Conservation (phyloP, 2,797 vertebrate species). For the Smutsia gigantea region DNA sequence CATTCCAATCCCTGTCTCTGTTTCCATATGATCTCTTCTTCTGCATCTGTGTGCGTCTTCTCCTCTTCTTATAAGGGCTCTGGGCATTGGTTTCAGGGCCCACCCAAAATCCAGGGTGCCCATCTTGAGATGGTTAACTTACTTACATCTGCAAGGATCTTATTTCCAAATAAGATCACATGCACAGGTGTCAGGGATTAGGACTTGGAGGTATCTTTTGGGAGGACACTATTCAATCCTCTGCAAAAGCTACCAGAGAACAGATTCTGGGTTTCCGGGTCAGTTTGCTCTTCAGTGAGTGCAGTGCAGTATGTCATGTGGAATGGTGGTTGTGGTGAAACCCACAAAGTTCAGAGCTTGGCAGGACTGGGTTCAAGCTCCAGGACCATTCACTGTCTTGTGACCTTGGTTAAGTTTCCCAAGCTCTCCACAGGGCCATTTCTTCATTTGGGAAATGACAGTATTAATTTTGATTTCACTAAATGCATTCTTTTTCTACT, state of each 20-base stretch:
- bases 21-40: not conserved
- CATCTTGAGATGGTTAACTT: not conserved
- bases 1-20: accelerated
- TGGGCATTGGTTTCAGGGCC: not conserved
- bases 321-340: not conserved
- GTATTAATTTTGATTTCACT: not conserved
- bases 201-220: not conserved
- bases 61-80: not conserved
- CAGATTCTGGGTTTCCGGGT: not conserved
- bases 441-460: not conserved
- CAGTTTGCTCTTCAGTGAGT: too few species aligned
- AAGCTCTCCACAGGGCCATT: not conserved
- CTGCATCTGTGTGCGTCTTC: not conserved
- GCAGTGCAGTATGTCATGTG: accelerated
- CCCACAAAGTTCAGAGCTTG: not conserved
- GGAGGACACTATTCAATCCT: not conserved
- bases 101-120: not conserved
- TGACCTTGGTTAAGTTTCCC: not conserved
- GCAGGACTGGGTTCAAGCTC: not conserved
- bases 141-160: not conserved
- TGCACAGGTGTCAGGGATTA: not conserved
- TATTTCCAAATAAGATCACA: not conserved
- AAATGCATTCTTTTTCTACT: not conserved
- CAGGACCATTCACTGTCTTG: not conserved
- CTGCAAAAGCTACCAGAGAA: too few species aligned